phyloP scores from a whole-genome alignment of 2,888 invertebrate species.

The Heliconius charithonia region DNA sequence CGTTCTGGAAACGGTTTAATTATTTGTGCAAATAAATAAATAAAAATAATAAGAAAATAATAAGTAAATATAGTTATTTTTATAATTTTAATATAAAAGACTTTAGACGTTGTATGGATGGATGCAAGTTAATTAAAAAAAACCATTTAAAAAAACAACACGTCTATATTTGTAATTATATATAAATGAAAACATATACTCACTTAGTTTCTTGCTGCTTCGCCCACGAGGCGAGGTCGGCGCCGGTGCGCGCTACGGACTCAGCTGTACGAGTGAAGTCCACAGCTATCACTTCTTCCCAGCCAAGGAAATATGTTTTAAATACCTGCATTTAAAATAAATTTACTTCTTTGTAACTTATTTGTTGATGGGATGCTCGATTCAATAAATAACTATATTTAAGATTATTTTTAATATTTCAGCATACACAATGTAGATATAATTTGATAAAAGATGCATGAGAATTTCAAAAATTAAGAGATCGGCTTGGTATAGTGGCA shows the following conservation, averaged over 20 bases:
- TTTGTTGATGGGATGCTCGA: too few species aligned
- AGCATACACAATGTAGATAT: too few species aligned
- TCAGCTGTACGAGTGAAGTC: conserved; percentile 99
- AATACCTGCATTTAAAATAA: conserved; percentile 87
- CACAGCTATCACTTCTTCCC: conserved; percentile 99
- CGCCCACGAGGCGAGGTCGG: conserved; percentile 96
- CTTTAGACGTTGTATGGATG: too few species aligned
- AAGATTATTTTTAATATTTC: too few species aligned
- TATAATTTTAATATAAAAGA: neutral
- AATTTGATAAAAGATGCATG: neutral
- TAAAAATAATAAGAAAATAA: too few species aligned
- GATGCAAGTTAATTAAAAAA: too few species aligned
- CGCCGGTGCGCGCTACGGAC: conserved; percentile 97
- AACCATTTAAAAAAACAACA: too few species aligned
- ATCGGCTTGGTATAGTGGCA: neutral
- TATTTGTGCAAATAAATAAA: neutral
- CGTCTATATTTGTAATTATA: too few species aligned
- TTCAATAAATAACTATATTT: too few species aligned
- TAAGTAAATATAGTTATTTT: neutral
- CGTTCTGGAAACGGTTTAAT: conserved; percentile 83
- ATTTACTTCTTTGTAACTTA: neutral
- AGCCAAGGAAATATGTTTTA: conserved; percentile 97
- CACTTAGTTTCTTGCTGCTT: conserved; percentile 93
- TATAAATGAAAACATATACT: conserved; percentile 22
- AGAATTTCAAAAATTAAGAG: neutral